Evolutionary conservation across 2,797 vertebrate species (phyloP), one percentile per base, ranked within the genome.

Genomic region (Sebastes ruberrimus): DNA sequence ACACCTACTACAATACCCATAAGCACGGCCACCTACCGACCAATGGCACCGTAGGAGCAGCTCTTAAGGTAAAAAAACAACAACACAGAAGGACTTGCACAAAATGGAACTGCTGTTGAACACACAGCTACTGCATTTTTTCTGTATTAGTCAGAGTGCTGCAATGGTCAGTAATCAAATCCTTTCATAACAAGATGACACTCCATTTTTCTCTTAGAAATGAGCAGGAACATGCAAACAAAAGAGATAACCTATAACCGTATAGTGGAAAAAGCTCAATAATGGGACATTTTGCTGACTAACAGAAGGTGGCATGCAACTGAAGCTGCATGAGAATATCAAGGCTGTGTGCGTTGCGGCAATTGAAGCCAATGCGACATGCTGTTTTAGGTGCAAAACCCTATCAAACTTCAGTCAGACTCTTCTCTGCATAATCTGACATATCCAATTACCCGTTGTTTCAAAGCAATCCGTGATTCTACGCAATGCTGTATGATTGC

Each of bases 1-100:
- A 81, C 78, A 84, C 69, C 70, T 70, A 76, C 71, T 76, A 61
- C 60, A 86, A 81, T 69, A 71, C 46, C 55, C 73, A 63, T 35
- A 52, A 74, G 78, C 32, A 52, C 20, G 32, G 52, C 70, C 70
- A 74, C 71, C 74, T 61, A 32, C 70, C 71, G 28, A 38, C 69
- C 71, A 82, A 74, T 56, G n/a, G 62, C 38, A 60, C 25, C 1
- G 5, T 28, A 63, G 56, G 46, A 76, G 23, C 72, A 52, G 75
- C 60, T 70, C 63, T 63, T 3, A 42, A 3, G 27, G 55, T 56
- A 30, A 28, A 64, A 71, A 30, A 49, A 46, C 2, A 52, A 33
- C 63, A 32, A 33, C 63, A 69, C 27, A 65, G 27, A 60, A n/a
- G 16, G 20, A 62, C 11, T 28, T 27, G 49, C 66, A 30, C 20